Conservation (phyloP, 1,140 invertebrate species). For the Rhynchophorus ferrugineus region DNA sequence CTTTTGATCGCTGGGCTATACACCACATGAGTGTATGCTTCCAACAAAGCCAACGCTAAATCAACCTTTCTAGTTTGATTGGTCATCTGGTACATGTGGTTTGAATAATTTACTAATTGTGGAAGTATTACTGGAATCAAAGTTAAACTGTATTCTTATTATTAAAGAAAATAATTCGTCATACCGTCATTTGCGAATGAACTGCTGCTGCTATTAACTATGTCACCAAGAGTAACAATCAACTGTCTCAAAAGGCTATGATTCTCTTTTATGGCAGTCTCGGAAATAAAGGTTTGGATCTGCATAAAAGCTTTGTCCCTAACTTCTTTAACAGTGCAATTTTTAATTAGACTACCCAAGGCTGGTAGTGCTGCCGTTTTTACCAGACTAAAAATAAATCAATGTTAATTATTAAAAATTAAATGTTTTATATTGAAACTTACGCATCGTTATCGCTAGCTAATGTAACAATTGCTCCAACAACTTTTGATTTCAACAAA, state of each 20-base stretch:
- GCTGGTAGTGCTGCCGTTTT: constrained; percentile 56
- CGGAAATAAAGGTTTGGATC: constrained; percentile 57
- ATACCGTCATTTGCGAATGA: constrained; percentile 52
- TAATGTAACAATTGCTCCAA: constrained; percentile 63
- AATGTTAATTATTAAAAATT: background rate
- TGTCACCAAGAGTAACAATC: constrained; percentile 45
- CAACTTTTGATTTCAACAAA: constrained; percentile 51
- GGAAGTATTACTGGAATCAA: constrained; percentile 56
- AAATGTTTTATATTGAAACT: constrained; percentile 30
- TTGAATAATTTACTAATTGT: constrained; percentile 51
- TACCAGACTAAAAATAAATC: constrained; percentile 47
- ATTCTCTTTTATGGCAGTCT: constrained; percentile 44
- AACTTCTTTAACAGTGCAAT: constrained; percentile 49
- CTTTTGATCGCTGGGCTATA: constrained; percentile 51
- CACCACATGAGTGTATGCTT: constrained; percentile 58
- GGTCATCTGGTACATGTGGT: constrained; percentile 46
- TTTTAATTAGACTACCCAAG: constrained; percentile 56
- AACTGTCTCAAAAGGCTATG: constrained; percentile 43
- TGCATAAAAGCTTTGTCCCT: constrained; percentile 65
- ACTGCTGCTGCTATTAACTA: constrained; percentile 46
- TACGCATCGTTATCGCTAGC: constrained; percentile 64
- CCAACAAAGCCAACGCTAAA: constrained; percentile 53
- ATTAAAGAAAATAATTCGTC: no score
- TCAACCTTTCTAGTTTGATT: constrained; percentile 51
- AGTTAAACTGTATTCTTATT: background rate